Evolutionary conservation across 2,797 vertebrate genomes (phyloP), one percentile per base, ranked within the genome.

Genomic region (Moxostoma hubbsi): DNA sequence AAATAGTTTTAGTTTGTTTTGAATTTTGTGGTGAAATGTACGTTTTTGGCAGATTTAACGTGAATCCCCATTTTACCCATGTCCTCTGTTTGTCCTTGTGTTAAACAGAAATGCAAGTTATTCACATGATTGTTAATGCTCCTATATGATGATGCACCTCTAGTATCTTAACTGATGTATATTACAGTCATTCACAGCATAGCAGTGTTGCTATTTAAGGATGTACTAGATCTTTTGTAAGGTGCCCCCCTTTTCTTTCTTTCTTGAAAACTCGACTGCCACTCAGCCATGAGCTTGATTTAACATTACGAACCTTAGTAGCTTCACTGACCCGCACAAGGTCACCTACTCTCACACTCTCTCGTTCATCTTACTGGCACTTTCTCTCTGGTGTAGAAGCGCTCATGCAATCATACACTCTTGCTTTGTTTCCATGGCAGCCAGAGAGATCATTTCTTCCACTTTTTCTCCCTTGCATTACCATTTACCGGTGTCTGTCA

Each of bases 351-450:
- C n/a, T 67, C 75, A 51, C 9, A 36, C 46, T 49, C 46, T 77
- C 58, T 61, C 50, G 5, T 61, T 8, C 11, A 46, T 62, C 69
- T 73, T 15, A 36, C 63, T 53, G 51, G 54, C 46, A 67, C 71
- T 62, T 54, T 70, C 58, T 62, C 58, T 51, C 46, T 2, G 7
- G 1, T 10, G 11, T 46, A 11, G 57, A 77, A 62, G 75, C 1
- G 6, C 66, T 51, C 6, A 11, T 51, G 63, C 73, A 49, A 61
- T 64, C 79, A 64, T 50, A 64, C 6, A 9, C 46, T 71, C 61
- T 77, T 5, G 16, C 73, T 77, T 71, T 77, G 80, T 81, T 77
- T 77, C 80, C 80, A 81, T 81, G 64, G 80, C 74, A 81, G 74
- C 74, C 13, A 67, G 61, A 54, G 69, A 54, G 69, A 81, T 71